Evolutionary conservation across 2,113 vertebrate genomes (phyloP), one percentile per base, ranked within the genome.

Genomic region (Eleginops maclovinus): DNA sequence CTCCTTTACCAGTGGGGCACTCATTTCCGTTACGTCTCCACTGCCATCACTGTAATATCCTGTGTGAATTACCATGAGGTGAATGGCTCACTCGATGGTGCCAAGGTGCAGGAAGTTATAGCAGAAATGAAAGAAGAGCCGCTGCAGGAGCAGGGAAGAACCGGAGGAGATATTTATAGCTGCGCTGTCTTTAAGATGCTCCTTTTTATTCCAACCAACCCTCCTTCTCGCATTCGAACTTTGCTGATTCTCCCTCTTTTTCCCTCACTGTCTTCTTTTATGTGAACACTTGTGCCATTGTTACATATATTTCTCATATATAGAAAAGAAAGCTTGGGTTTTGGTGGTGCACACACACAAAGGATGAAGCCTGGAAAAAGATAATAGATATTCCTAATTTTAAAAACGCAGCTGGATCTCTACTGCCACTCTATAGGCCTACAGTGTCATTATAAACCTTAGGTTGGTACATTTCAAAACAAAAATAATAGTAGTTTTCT

Each of bases 81-180:
- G 60, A 73, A 60, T 26, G 81, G 75, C 75, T 83, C 50, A 21
- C 50, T 55, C 43, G 47, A 64, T 50, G 72, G 47, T 50, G 69
- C 19, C 22, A 54, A 0, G 16, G 43, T 9, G 9, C 28, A 21
- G 67, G 63, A 67, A 83, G 61, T 62, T 17, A 60, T 1, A 26
- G 47, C 24, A 26, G 51, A 61, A 59, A 59, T n/a, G 40, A 76
- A 73, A 67, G 40, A 56, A 28, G 53, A 68, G 70, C 47, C 26
- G 3, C 1, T 62, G 79, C 24, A n/a, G 76, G 67, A 31, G 65
- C 63, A 76, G 36, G 54, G 63, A 67, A 44, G 49, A 70, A 47
- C 63, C 59, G 72, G 68, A 80, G 72, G 83, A 83, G 76, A 80
- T 93, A 93, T 92, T 91, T 91, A 89, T 92, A 94, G 92, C 65